Conservation (phyloP, 2,113 vertebrate genomes). For the Engraulis encrasicolus region DNA sequence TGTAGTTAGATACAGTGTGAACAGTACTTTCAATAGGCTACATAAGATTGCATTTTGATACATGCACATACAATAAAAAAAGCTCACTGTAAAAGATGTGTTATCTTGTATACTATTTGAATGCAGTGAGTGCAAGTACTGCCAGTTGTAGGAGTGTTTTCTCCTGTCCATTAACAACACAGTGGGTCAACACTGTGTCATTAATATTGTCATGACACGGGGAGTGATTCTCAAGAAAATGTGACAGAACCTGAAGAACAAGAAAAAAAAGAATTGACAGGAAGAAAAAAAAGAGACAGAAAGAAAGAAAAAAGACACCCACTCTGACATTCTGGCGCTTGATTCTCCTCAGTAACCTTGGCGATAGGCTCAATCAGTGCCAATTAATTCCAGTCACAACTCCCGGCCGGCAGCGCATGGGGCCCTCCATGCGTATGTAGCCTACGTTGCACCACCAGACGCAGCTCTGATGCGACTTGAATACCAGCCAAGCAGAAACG, state of each 20-base stretch:
- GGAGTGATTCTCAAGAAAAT: slow-evolving; percentile 61
- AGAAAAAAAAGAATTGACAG: slow-evolving; percentile 54
- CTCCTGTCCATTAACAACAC: not conserved
- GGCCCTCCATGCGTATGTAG: no score
- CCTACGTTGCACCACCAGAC: slow-evolving; percentile 61
- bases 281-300: not conserved
- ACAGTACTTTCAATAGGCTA: no score
- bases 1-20: no score
- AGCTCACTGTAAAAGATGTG: no score
- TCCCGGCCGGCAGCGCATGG: slow-evolving; percentile 58
- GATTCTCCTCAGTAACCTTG: slow-evolving; percentile 77
- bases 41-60: no score
- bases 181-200: slow-evolving; percentile 50
- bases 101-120: no score
- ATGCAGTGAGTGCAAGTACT: not conserved
- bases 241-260: slow-evolving; percentile 57
- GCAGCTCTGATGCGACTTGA: slow-evolving; percentile 69
- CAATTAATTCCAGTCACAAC: slow-evolving; percentile 79
- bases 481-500: slow-evolving; percentile 68
- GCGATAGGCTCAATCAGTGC: slow-evolving; percentile 71
- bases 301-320: not conserved
- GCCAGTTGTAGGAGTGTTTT: not conserved
- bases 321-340: slow-evolving; percentile 66
- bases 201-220: slow-evolving; percentile 67
- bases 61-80: no score